A percentile compares a stretch with the other conserved stretches of the same genome.
Conservation (phyloP, 37 sponge, comb jelly and placozoan species). For the Halisarca cf. caerulea region DNA sequence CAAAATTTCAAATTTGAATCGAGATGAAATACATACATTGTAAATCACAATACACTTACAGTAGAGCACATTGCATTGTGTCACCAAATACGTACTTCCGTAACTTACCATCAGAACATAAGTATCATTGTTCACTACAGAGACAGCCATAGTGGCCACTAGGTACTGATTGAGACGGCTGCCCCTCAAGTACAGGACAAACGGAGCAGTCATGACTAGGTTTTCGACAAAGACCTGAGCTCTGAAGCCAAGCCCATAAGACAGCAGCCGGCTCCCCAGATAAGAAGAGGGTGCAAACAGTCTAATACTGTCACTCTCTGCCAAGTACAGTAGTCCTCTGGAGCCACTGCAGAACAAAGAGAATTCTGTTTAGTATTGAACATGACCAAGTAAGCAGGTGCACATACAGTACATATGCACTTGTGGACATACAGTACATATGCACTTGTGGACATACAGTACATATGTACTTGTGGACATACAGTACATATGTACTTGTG, state of each 20-base stretch:
- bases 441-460: too few relatives aligned
- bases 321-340: not conserved
- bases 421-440: too few relatives aligned
- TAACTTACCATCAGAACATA: too few relatives aligned
- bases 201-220: not conserved
- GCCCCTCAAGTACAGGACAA: not conserved
- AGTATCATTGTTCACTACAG: too few relatives aligned
- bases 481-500: too few relatives aligned
- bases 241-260: constrained; percentile 48
- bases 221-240: not conserved
- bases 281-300: constrained; percentile 48
- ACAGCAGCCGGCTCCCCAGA: constrained; percentile 38
- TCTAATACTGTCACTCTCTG: not conserved
- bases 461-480: too few relatives aligned
- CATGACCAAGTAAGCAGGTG: too few relatives aligned
- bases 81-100: too few relatives aligned
- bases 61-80: too few relatives aligned
- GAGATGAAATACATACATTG: not conserved
- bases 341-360: not conserved
- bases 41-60: not conserved
- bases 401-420: too few relatives aligned
- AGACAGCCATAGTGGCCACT: too few relatives aligned
- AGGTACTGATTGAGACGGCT: not conserved
- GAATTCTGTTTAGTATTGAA: too few relatives aligned
- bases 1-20: not conserved